A percentile compares a stretch with the other conserved stretches of the same genome.
phyloP scores from a whole-genome alignment of 2,797 vertebrate genomes.

The Heliangelus exortis region DNA sequence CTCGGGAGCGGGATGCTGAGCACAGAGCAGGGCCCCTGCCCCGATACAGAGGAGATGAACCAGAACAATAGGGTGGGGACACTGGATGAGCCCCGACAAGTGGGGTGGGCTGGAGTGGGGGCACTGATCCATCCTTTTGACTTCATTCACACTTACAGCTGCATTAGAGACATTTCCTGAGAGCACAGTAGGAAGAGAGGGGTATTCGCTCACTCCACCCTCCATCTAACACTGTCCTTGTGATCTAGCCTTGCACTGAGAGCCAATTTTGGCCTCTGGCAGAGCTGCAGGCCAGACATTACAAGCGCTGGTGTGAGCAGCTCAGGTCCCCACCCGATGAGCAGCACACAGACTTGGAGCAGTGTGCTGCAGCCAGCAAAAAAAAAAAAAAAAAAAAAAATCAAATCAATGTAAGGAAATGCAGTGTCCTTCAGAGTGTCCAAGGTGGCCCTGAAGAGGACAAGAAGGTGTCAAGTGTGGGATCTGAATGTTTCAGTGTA shows the following conservation, averaged over 20 bases:
- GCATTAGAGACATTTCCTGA: conserved; percentile 76
- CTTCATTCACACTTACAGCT: conserved; percentile 74
- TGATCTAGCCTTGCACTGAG: conserved; percentile 64
- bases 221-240: conserved; percentile 62
- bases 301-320: conserved; percentile 75
- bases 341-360: conserved; percentile 59
- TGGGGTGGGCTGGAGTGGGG: conserved; percentile 4
- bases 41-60: conserved; percentile 62
- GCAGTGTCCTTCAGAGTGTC: neutral
- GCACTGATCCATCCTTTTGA: conserved; percentile 73
- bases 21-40: conserved; percentile 57
- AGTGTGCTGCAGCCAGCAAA: conserved; percentile 19
- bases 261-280: conserved; percentile 77
- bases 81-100: conserved; percentile 43
- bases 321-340: conserved; percentile 71
- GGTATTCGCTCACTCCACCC: conserved; percentile 77
- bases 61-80: conserved; percentile 75
- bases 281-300: conserved; percentile 77
- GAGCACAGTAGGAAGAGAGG: conserved; percentile 78
- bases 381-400: neutral
- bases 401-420: neutral
- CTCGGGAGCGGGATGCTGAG: conserved; percentile 44
- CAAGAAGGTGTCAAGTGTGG: neutral
- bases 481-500: neutral
- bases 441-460: neutral